Conservation (phyloP, 1,140 invertebrate species). For the Camponotus pennsylvanicus region DNA sequence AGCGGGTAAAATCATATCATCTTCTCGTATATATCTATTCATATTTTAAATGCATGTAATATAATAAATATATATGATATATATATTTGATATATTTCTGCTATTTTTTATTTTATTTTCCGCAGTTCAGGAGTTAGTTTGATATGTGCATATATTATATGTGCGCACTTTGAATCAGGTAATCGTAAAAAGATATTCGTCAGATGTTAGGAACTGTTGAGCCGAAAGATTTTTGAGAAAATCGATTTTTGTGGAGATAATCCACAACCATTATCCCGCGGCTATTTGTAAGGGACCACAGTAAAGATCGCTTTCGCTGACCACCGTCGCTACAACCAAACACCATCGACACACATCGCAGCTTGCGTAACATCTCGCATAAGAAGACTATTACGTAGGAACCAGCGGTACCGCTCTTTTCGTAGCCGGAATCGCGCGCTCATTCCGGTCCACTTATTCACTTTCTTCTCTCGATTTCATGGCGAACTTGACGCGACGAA, state of each 20-base stretch:
- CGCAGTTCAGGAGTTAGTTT: too few species aligned
- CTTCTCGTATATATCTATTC: background rate
- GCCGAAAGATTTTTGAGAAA: background rate
- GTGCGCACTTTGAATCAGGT: too few species aligned
- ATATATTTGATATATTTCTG: too few species aligned
- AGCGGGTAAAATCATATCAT: background rate
- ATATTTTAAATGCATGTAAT: background rate
- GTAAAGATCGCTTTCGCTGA: conserved; percentile 83
- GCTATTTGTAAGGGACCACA: conserved; percentile 29
- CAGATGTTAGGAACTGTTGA: too few species aligned
- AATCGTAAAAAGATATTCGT: background rate
- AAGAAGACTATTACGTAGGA: conserved; percentile 74
- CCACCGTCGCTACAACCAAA: conserved; percentile 55
- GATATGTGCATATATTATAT: too few species aligned
- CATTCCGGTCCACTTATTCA: conserved; percentile 57
- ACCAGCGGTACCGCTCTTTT: conserved; percentile 48
- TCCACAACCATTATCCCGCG: conserved; percentile 8
- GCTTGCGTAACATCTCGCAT: conserved; percentile 80
- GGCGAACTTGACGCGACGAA: conserved; percentile 49
- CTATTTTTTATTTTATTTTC: too few species aligned
- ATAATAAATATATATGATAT: too few species aligned
- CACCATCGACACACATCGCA: conserved; percentile 57
- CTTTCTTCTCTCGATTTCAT: conserved; percentile 18
- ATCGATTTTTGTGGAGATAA: conserved; percentile 16
- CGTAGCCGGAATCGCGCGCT: conserved; percentile 57